Evolutionary conservation across 2,797 vertebrate genomes (phyloP).

Genomic region (Hippoglossus hippoglossus): DNA sequence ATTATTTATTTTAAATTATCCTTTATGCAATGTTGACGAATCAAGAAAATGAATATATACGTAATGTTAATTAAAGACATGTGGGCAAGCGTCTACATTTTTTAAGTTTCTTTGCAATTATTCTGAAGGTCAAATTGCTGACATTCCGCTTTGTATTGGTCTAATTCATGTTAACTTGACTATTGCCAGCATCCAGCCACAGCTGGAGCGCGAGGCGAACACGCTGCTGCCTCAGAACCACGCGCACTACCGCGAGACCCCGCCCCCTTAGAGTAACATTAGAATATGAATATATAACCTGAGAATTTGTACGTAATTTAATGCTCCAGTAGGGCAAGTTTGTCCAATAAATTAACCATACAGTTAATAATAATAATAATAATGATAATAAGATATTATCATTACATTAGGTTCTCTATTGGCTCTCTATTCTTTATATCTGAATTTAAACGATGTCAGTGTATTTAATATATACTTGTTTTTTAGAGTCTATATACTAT

Average conservation of each 20-base stretch:
- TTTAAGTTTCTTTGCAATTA: background rate
- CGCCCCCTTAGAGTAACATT: conserved; percentile 14
- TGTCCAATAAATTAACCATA: no score
- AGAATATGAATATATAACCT: background rate
- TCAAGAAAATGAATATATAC: background rate
- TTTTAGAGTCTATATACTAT: background rate
- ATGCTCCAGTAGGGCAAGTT: background rate
- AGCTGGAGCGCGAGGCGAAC: conserved; percentile 29
- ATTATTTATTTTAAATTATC: no score
- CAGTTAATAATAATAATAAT: no score
- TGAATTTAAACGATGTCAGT: background rate
- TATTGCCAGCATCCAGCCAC: conserved; percentile 6
- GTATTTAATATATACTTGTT: background rate
- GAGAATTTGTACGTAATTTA: background rate
- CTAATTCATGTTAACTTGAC: background rate
- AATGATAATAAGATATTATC: fast-evolving
- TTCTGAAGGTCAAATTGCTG: background rate
- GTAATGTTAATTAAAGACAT: no score
- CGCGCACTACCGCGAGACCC: conserved; percentile 18
- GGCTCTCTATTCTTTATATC: no score
- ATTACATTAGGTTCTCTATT: background rate
- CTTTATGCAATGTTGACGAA: background rate
- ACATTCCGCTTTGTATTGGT: background rate
- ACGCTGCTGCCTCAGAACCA: conserved; percentile 1
- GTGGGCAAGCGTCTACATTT: background rate